These are phyloP conservation scores for Eufriesea mexicana DNA, from an alignment of 1,140 invertebrate genomes.

Conservation along the genomic window DNA sequence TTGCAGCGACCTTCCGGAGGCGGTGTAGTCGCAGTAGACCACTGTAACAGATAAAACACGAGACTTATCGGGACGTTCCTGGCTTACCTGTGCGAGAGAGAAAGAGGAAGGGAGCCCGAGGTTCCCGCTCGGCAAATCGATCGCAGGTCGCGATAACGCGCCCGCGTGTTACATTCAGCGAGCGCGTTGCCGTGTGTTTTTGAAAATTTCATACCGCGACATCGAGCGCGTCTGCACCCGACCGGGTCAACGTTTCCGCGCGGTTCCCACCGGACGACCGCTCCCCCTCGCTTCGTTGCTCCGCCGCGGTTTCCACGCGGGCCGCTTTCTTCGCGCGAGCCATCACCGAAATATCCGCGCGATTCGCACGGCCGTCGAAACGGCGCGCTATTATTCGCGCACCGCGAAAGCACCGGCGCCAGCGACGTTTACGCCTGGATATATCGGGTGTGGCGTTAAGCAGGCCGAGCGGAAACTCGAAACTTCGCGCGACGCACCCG, in stretches of 20 bases:
- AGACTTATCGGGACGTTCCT: not conserved
- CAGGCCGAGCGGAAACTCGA: not conserved
- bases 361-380: not conserved
- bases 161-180: slow-evolving; percentile 31
- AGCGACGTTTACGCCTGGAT: not conserved
- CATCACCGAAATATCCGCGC: not conserved
- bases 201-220: slow-evolving; percentile 5
- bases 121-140: slow-evolving; percentile 17
- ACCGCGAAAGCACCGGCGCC: not conserved
- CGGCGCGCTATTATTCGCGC: slow-evolving; percentile 18
- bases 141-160: slow-evolving; percentile 1
- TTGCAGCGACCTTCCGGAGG: slow-evolving; percentile 90
- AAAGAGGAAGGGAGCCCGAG: not conserved
- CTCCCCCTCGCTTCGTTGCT: not conserved
- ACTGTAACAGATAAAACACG: slow-evolving; percentile 83
- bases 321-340: not conserved
- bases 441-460: not conserved
- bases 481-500: no score
- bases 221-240: not conserved
- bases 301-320: no score
- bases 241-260: not conserved
- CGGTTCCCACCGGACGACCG: not conserved
- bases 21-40: slow-evolving; percentile 93
- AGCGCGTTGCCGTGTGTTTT: slow-evolving; percentile 5
- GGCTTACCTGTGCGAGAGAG: not conserved